Percentiles rank a stretch among this genome's conserved stretches.
phyloP scores from a whole-genome alignment of 2,888 invertebrate species.

The Blera fallax region DNA sequence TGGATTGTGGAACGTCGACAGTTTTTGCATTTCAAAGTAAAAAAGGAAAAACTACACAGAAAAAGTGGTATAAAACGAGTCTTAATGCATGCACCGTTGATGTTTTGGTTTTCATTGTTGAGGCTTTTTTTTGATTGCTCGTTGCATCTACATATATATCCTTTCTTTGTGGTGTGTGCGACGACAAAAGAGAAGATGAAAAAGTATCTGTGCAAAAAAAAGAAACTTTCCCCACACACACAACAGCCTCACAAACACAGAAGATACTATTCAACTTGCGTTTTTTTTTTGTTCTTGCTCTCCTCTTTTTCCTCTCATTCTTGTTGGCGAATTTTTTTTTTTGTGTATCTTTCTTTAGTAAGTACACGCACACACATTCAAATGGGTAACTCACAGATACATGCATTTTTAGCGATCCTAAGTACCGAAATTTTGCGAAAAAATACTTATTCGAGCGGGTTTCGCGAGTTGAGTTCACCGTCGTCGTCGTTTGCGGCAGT shows the following conservation, averaged over 20 bases:
- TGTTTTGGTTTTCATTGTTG: conserved; percentile 9
- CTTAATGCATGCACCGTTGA: not conserved
- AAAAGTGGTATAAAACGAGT: not conserved
- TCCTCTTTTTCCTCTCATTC: not conserved
- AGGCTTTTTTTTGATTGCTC: conserved; percentile 11
- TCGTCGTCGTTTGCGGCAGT: conserved; percentile 15
- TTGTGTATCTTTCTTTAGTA: not conserved
- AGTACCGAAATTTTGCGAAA: conserved; percentile 39
- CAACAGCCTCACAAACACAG: conserved; percentile 1
- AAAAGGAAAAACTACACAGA: conserved; percentile 16
- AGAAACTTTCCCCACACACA: not conserved
- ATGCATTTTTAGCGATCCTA: conserved; percentile 34
- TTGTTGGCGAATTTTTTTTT: conserved; percentile 26
- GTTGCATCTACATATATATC: not conserved
- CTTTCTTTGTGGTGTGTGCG: not conserved
- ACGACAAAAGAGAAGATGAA: not conserved
- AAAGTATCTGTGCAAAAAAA: not conserved
- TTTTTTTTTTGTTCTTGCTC: not conserved
- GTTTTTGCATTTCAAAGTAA: conserved; percentile 62
- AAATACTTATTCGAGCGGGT: conserved; percentile 6
- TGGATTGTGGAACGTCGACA: conserved; percentile 81
- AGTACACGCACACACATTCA: conserved; percentile 40
- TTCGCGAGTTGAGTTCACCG: conserved; percentile 11
- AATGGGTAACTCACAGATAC: conserved; percentile 18
- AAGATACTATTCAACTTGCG: conserved; percentile 20